phyloP scores from a whole-genome alignment of 1,140 invertebrate genomes.

The Stenopsyche tienmushanensis region DNA sequence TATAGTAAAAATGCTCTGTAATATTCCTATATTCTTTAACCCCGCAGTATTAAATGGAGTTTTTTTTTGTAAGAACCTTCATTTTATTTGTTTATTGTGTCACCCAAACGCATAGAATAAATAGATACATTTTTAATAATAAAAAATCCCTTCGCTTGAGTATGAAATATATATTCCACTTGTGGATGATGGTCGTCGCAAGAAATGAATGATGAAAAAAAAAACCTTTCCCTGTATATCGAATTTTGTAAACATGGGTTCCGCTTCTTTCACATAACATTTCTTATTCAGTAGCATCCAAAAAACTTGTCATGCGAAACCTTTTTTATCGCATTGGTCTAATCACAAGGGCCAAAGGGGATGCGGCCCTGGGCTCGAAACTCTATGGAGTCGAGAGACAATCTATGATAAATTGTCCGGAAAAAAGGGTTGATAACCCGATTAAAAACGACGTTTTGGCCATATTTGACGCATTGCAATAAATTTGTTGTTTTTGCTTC shows the following conservation, averaged over 20 bases:
- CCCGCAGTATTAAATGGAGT: too few relatives aligned
- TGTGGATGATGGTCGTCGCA: background rate
- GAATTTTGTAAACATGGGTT: conserved; percentile 16
- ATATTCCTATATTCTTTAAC: too few relatives aligned
- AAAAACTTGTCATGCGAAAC: conserved; percentile 7
- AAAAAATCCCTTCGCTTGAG: background rate
- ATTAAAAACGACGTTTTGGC: conserved; percentile 21
- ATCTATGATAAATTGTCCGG: conserved; percentile 36
- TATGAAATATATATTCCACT: background rate
- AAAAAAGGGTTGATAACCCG: conserved; percentile 33
- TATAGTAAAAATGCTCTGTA: too few relatives aligned
- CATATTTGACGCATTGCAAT: background rate
- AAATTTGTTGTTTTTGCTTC: background rate
- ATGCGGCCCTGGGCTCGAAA: background rate
- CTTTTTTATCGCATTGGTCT: conserved; percentile 18
- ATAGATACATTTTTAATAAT: too few relatives aligned
- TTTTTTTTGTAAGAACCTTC: background rate
- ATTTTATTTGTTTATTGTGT: background rate
- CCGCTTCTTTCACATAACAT: background rate
- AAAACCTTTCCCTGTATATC: background rate
- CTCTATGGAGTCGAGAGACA: background rate
- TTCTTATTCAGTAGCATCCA: conserved; percentile 13
- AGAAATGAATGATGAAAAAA: background rate
- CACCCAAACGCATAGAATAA: too few relatives aligned
- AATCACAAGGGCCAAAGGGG: conserved; percentile 15